Base-by-base conservation (phyloP, 2,797 vertebrate species). In the Phaenicophaeus curvirostris region DNA sequence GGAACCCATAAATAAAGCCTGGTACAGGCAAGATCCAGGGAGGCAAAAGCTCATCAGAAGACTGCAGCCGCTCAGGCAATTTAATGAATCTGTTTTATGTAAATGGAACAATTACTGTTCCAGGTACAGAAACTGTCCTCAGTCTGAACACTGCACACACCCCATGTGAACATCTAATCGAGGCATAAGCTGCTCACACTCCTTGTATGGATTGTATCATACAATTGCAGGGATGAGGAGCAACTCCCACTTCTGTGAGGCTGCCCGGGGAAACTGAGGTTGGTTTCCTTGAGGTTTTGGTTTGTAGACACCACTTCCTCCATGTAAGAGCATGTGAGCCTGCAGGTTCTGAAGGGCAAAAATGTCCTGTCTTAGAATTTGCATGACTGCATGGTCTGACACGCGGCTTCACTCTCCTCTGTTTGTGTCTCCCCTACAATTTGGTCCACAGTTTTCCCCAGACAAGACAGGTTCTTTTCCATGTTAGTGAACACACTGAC, bases 1-100 rank as follows among this genome's bases (percentile, higher is more conserved):
- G 50, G 68, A 95, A 81, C 72, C 90, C 90, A 92, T 89, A 90
- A 94, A 96, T 93, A 91, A 96, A 95, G 66, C 81, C 76, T 59
- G 78, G 73, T 62, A 66, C 28, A 28, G 57, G 11, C 4, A 13
- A 55, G 84, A 86, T 65, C 54, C 53, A 87, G 72, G 39, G 76
- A 85, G 57, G 72, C 35, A 78, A 84, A 71, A 63, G 55, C 78
- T 90, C 78, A 6, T 73, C 76, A 25, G 73, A 42, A 79, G 65
- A 42, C 50, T 61, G 39, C 61, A 90, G n/a, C 37, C 3, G 11
- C 58, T 41, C 65, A 15, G 72, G 83, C 65, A 80, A 71, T 68
- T 57, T 82, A 86, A 76, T 72, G 79, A 57, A 16, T 16, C 2
- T 27, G 74, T 68, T 85, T 81, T 50, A 94, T 89, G 90, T 11